Evolutionary conservation across 2,113 vertebrate genomes (phyloP).

Genomic region (Corythoichthys intestinalis): DNA sequence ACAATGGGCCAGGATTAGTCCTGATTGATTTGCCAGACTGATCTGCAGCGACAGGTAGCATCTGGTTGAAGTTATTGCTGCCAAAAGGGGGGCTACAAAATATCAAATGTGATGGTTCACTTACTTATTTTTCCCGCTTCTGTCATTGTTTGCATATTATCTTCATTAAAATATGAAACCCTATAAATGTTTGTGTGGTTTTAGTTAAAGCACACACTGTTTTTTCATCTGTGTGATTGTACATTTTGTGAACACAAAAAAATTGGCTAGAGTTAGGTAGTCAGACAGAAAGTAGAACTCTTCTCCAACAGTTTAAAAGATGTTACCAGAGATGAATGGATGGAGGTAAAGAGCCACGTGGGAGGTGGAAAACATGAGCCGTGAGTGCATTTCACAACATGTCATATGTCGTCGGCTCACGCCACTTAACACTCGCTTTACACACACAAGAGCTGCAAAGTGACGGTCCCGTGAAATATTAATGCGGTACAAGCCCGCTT

Average conservation of each 20-base stretch:
- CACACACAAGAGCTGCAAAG: constrained; percentile 41
- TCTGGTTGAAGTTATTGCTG: too few relatives aligned
- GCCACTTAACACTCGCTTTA: constrained; percentile 29
- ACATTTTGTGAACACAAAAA: not conserved
- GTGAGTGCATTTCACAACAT: constrained; percentile 7
- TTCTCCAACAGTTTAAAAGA: not conserved
- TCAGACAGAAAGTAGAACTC: not conserved
- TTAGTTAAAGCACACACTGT: too few relatives aligned
- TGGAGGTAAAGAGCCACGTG: constrained; percentile 3
- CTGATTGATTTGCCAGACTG: too few relatives aligned
- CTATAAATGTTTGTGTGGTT: too few relatives aligned
- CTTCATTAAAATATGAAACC: too few relatives aligned
- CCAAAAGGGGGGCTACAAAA: too few relatives aligned
- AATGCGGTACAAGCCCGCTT: constrained; percentile 30
- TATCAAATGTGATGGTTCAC: too few relatives aligned
- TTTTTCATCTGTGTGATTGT: too few relatives aligned
- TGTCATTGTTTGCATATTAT: too few relatives aligned
- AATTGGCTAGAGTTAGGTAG: not conserved
- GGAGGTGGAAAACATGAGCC: not conserved
- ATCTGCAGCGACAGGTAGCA: too few relatives aligned
- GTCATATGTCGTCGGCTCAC: not conserved
- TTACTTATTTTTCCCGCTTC: too few relatives aligned
- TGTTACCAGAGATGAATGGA: not conserved
- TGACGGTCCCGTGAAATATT: constrained; percentile 55
- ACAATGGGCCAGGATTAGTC: too few relatives aligned